Evolutionary conservation across 2,797 vertebrate genomes (phyloP).

Genomic region (Periparus ater): DNA sequence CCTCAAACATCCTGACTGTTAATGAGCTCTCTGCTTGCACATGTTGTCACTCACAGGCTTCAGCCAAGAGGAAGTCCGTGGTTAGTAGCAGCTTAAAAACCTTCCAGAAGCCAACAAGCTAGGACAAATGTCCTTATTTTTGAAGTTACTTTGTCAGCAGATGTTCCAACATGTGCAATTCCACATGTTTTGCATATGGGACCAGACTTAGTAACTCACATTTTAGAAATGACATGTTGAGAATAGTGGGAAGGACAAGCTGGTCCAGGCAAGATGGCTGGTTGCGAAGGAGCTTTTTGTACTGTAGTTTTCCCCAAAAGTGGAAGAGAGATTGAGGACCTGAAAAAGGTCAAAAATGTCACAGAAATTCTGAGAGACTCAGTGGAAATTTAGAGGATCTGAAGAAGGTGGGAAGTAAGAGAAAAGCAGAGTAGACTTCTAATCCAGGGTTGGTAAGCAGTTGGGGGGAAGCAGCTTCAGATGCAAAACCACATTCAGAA

Average conservation of each 20-base stretch:
- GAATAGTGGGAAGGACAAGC: background rate
- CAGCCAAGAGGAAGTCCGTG: conserved; percentile 35
- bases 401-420: background rate
- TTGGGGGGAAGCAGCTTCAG: background rate
- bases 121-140: background rate
- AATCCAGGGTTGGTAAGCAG: background rate
- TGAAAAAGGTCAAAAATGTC: background rate
- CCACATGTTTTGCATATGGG: background rate
- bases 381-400: background rate
- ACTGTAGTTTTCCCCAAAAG: background rate
- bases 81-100: conserved; percentile 23
- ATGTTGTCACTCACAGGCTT: background rate
- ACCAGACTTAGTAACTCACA: background rate
- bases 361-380: background rate
- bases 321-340: background rate
- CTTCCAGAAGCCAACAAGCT: background rate
- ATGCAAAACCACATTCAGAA: background rate
- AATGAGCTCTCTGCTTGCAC: conserved; percentile 1
- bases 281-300: background rate
- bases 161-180: background rate
- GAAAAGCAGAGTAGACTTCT: background rate
- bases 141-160: background rate
- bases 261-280: accelerated
- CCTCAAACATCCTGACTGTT: conserved; percentile 48
- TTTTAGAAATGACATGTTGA: background rate